Evolutionary conservation across 2,113 vertebrate species (phyloP), one percentile per base, ranked within the genome.

Genomic region (Prunella himalayana): DNA sequence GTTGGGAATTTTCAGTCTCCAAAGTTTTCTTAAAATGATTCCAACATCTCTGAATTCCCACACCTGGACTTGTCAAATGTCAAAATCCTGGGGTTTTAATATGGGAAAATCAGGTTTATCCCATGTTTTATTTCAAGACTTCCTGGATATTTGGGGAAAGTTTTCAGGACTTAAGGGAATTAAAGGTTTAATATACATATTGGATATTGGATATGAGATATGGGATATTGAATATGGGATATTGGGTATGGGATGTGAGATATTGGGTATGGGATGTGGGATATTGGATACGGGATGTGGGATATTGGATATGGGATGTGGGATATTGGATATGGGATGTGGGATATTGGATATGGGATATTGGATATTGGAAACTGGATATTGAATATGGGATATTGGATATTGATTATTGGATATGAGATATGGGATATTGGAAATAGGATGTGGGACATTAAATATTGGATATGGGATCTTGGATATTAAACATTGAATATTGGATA

Each of bases 401-500:
- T 14, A 14, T 25, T 25, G 6, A 8, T 37, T 47, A 47, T 22
- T 20, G 8, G 3, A 9, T 13, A 7, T 8, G 7, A 9, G 7
- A 19, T n/a, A 19, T 33, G 1, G 10, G 2, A 45, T 30, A 70
- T 3, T 2, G 18, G 6, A 51, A 15, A 47, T 5, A 2, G 30
- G 11, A 5, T 49, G 28, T 22, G 13, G 13, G 10, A 69, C n/a
- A 57, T 10, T 15, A 7, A 13, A 42, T 22, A 42, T 16, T 44
- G 42, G 42, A 44, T 42, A 47, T 39, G 9, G 13, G 24, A 37
- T 37, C 7, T 9, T 37, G 37, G 37, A 9, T 37, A 37, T 37
- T 37, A 37, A 37, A 37, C 14, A 60, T 11, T 6, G 11, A 7
- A 19, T 61, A 12, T 12, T 13, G 41, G 41, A 41, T 41, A 49